These are phyloP conservation scores for Tachysurus vachellii DNA, from an alignment of 2,113 vertebrate genomes.

Conservation along the genomic window DNA sequence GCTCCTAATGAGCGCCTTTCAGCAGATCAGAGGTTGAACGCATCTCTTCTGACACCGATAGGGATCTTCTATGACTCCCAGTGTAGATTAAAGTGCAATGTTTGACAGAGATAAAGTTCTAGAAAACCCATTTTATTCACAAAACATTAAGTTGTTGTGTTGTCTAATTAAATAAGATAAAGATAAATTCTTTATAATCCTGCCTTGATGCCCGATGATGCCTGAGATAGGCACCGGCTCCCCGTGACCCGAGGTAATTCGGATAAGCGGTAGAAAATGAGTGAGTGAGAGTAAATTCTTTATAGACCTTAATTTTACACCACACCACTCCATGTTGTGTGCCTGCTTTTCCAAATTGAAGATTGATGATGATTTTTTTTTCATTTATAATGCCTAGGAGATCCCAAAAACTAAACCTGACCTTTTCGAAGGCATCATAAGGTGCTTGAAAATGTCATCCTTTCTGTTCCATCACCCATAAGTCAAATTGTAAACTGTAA, in stretches of 20 bases:
- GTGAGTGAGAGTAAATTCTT: too few relatives aligned
- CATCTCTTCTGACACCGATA: slow-evolving; percentile 61
- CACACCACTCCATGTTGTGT: background rate
- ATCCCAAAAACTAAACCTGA: background rate
- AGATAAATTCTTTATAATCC: too few relatives aligned
- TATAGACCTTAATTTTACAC: background rate
- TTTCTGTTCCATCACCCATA: slow-evolving; percentile 2
- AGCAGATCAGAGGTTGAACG: slow-evolving; percentile 62
- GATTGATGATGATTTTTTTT: background rate
- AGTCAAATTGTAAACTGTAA: slow-evolving; percentile 19
- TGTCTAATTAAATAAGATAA: slow-evolving; percentile 39
- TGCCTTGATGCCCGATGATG: too few relatives aligned
- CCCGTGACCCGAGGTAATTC: too few relatives aligned
- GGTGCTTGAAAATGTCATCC: background rate
- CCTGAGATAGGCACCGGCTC: too few relatives aligned
- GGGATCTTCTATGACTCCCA: slow-evolving; percentile 60
- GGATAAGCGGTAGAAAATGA: too few relatives aligned
- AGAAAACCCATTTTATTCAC: slow-evolving; percentile 19
- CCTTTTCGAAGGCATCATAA: background rate
- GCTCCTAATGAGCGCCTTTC: slow-evolving; percentile 74
- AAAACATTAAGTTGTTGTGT: slow-evolving; percentile 26
- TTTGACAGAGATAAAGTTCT: slow-evolving; percentile 4
- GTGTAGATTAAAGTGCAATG: slow-evolving; percentile 43
- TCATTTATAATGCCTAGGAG: background rate
- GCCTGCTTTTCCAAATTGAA: background rate